Percentiles rank a stretch among this genome's conserved stretches.
Evolutionary conservation across 2,888 invertebrate species (phyloP).

Genomic region (Hirtodrosophila confusa): DNA sequence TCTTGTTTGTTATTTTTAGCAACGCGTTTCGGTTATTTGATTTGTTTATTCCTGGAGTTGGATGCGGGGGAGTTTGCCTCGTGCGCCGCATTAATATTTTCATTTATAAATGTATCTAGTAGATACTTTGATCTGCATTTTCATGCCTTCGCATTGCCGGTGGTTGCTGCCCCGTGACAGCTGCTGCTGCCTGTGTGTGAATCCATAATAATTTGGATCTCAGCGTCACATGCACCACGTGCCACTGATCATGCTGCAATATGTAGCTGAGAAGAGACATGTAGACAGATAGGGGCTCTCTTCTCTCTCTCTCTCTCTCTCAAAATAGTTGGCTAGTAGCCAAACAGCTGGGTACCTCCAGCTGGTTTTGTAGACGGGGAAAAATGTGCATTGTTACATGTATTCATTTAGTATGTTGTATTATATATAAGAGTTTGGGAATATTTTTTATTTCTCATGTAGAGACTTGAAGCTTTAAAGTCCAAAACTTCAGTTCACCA

Average conservation of each 20-base stretch:
- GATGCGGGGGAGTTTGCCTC: conserved; percentile 3
- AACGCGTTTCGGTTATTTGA: conserved; percentile 28
- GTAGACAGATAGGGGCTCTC: conserved; percentile 2
- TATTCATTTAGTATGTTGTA: no score
- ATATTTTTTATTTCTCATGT: no score
- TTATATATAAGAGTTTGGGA: no score
- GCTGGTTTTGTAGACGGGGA: conserved; percentile 13
- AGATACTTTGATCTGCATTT: conserved; percentile 41
- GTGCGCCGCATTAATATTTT: conserved; percentile 11
- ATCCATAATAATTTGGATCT: conserved; percentile 3
- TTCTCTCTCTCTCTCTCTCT: neutral
- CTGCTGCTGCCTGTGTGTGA: conserved; percentile 34
- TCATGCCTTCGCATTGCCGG: conserved; percentile 9
- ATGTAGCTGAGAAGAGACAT: conserved; percentile 7
- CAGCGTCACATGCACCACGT: conserved; percentile 50
- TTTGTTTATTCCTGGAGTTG: conserved; percentile 23
- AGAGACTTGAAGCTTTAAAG: no score
- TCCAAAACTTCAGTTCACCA: no score
- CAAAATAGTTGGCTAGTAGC: conserved; percentile 44
- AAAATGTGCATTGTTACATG: neutral
- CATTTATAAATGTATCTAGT: conserved; percentile 22
- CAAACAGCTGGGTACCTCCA: conserved; percentile 33
- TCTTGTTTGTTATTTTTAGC: conserved; percentile 52
- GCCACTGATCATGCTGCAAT: conserved; percentile 51
- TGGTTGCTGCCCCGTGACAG: conserved; percentile 40